Base-by-base conservation (phyloP, 2,888 invertebrate species). In the Thalpophila matura region DNA sequence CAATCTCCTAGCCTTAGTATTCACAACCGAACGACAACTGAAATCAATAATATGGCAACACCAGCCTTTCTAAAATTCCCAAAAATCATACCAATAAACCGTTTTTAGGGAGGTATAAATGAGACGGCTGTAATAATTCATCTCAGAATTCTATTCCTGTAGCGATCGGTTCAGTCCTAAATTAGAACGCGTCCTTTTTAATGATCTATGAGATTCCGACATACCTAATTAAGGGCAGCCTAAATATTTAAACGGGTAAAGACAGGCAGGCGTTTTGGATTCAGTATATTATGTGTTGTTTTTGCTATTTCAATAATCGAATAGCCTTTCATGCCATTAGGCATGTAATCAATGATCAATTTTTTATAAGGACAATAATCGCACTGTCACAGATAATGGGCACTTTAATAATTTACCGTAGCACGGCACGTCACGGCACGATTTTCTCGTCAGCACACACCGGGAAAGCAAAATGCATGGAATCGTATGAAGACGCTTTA, bases 101-200 rank as follows among this genome's bases (percentile, higher is more conserved):
- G 6, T 54, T 59, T 40, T 18, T 9, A 26, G 12, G 24, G 24
- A 31, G 12, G 12, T n/a, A 4, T 24, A 29, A 29, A 55, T 31
- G 55, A 45, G 18, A 7, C 46, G 4, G 50, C 56, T 37, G 47
- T 51, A 24, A 65, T 66, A 55, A 66, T 16, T 42, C 18, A 49
- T 53, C 22, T 47, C 35, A 0, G 35, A 10, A 26, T 55, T 51
- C 70, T 67, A 70, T 59, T 74, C 42, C 31, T 27, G 50, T 37
- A 35, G 29, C 47, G 12, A 73, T 43, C 14, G 43, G 47, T 58
- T 45, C 40, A 29, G 37, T 42, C 37, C 51, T 51, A 29, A 70
- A 55, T 67, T 59, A 55, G 70, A 51, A 55, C n/a, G 31, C 59
- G 50, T 38, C 74, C 67, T 74, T 74, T 74, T 67, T 55, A 69